Conservation (phyloP, 2,113 vertebrate species). For the Cebidichthys violaceus region DNA sequence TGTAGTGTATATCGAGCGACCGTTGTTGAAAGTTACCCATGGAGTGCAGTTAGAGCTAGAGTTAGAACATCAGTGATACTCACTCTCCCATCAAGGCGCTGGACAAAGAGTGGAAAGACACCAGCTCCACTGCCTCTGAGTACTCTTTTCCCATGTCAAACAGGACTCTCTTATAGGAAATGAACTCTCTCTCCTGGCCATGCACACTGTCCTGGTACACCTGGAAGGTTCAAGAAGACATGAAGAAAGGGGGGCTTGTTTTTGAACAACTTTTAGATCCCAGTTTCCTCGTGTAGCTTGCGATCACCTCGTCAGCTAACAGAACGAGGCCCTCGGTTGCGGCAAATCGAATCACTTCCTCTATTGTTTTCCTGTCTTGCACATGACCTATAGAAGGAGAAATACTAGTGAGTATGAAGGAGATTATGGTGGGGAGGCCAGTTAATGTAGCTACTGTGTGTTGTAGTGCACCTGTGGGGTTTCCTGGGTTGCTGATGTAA, state of each 20-base stretch:
- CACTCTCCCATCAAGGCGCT: conserved; percentile 73
- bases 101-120: conserved; percentile 77
- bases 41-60: too few species aligned
- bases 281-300: background rate
- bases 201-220: conserved; percentile 77
- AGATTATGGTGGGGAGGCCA: background rate
- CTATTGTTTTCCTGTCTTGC: conserved; percentile 84
- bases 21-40: too few species aligned
- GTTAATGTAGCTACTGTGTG: background rate
- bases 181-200: conserved; percentile 56
- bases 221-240: conserved; percentile 36
- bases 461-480: conserved; percentile 75
- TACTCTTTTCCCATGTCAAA: conserved; percentile 68
- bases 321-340: conserved; percentile 85
- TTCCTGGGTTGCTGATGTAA: conserved; percentile 82
- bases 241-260: background rate
- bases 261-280: background rate
- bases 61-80: conserved; percentile 35
- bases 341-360: conserved; percentile 87
- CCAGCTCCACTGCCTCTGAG: conserved; percentile 61
- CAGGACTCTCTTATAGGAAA: conserved; percentile 80
- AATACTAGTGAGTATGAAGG: background rate
- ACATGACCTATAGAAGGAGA: conserved; percentile 18
- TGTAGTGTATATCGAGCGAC: too few species aligned
- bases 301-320: conserved; percentile 72